A percentile compares a stretch with the other conserved stretches of the same genome.
phyloP scores from a whole-genome alignment of 2,113 vertebrate genomes.

The Brachirus orientalis region DNA sequence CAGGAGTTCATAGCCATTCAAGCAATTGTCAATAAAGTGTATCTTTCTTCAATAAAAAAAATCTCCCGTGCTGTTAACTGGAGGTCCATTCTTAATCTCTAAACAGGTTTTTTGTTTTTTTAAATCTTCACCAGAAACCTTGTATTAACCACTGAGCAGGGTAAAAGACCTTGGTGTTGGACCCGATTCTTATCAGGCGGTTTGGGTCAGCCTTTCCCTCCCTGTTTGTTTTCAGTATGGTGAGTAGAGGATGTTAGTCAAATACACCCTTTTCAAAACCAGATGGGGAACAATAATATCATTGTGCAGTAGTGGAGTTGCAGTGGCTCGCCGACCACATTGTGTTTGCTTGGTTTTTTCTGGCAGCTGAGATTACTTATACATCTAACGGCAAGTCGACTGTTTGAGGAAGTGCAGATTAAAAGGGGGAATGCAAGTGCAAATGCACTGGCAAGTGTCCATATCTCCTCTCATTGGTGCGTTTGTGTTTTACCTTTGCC shows the following conservation, averaged over 20 bases:
- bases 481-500: constrained; percentile 25
- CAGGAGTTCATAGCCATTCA: neutral
- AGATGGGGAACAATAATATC: constrained; percentile 66
- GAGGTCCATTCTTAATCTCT: too few relatives aligned
- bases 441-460: constrained; percentile 21
- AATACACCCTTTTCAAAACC: constrained; percentile 53
- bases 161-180: constrained; percentile 11
- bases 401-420: constrained; percentile 26
- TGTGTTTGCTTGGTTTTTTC: constrained; percentile 55
- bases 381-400: constrained; percentile 29
- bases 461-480: neutral
- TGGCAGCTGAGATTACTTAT: constrained; percentile 45
- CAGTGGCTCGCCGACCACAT: constrained; percentile 40
- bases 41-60: neutral
- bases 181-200: constrained; percentile 49
- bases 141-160: constrained; percentile 1
- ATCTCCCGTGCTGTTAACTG: neutral
- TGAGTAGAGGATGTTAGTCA: constrained; percentile 56
- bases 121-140: constrained; percentile 20
- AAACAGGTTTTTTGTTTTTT: too few relatives aligned
- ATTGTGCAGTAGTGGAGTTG: constrained; percentile 51
- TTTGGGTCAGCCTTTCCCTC: constrained; percentile 34
- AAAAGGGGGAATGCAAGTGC: constrained; percentile 10
- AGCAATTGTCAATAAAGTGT: neutral
- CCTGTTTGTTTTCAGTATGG: constrained; percentile 54